Percentiles rank a stretch among this genome's conserved stretches.
Evolutionary conservation across 1,140 invertebrate species (phyloP).

Genomic region (Zaprionus africanus): DNA sequence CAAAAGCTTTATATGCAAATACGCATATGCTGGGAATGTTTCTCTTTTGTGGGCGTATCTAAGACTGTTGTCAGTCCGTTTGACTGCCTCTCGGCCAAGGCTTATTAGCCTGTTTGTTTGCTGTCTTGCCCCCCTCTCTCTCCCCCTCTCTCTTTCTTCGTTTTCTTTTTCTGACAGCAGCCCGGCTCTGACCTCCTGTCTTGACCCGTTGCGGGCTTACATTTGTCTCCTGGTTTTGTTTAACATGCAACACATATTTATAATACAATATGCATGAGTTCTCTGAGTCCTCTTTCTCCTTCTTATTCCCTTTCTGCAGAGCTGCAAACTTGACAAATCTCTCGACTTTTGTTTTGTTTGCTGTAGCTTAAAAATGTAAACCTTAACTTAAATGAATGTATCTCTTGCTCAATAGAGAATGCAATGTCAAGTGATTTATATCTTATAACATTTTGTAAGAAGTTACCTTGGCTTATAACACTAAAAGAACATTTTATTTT

Average conservation of each 20-base stretch:
- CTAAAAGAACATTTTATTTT: too few species aligned
- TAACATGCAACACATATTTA: slow-evolving; percentile 59
- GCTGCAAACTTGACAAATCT: slow-evolving; percentile 40
- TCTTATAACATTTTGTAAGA: neutral
- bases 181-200: slow-evolving; percentile 18
- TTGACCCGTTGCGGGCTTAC: slow-evolving; percentile 34
- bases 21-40: slow-evolving; percentile 28
- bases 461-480: neutral
- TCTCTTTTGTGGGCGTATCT: slow-evolving; percentile 42
- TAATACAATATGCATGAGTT: slow-evolving; percentile 73
- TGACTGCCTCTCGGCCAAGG: slow-evolving; percentile 25
- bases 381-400: slow-evolving; percentile 1
- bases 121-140: slow-evolving; percentile 9
- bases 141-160: slow-evolving; percentile 4
- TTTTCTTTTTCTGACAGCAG: slow-evolving; percentile 2
- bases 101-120: slow-evolving; percentile 59
- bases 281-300: neutral
- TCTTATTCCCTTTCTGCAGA: neutral
- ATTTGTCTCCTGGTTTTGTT: slow-evolving; percentile 41
- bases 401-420: neutral
- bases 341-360: slow-evolving; percentile 2
- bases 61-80: slow-evolving; percentile 51
- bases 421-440: neutral
- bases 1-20: slow-evolving; percentile 76
- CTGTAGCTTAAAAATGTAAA: slow-evolving; percentile 9